These are phyloP conservation scores for Phenganax stokvisi DNA, from an alignment of 92 coral and sea anemone genomes.

Conservation along the genomic window DNA sequence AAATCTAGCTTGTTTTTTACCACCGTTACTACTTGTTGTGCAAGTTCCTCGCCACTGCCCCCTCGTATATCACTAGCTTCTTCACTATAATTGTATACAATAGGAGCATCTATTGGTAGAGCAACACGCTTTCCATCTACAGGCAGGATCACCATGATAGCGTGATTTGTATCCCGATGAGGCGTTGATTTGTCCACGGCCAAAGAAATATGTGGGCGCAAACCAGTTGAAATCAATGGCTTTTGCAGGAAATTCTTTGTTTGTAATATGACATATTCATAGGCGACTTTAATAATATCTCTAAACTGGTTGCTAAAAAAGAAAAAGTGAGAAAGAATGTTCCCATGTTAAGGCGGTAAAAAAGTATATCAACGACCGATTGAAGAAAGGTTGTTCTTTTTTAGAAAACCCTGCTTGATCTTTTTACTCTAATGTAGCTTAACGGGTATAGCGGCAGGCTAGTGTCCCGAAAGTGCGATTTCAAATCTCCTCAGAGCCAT, in stretches of 20 bases:
- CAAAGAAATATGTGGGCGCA: conserved; percentile 18
- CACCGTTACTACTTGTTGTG: background rate
- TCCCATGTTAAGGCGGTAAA: too few species aligned
- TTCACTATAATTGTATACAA: background rate
- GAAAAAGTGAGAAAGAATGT: background rate
- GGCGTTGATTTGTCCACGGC: conserved; percentile 29
- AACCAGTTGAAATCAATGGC: background rate
- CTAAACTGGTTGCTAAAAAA: background rate
- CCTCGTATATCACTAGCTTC: background rate
- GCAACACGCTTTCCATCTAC: conserved; percentile 28
- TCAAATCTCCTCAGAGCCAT: too few species aligned
- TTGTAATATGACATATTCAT: conserved; percentile 17
- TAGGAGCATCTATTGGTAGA: conserved; percentile 22
- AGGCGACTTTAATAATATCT: background rate
- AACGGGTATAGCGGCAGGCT: too few species aligned
- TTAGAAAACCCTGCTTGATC: too few species aligned
- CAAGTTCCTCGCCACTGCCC: too few species aligned
- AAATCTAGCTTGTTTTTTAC: background rate
- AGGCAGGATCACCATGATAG: background rate
- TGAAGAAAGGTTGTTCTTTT: too few species aligned
- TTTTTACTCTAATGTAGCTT: too few species aligned
- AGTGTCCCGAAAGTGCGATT: too few species aligned
- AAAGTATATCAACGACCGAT: too few species aligned
- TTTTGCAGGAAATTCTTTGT: background rate
- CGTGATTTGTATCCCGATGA: conserved; percentile 21